Evolutionary conservation across 1,140 invertebrate species (phyloP), one percentile per base, ranked within the genome.

Genomic region (Mycetomoellerius zeteki): DNA sequence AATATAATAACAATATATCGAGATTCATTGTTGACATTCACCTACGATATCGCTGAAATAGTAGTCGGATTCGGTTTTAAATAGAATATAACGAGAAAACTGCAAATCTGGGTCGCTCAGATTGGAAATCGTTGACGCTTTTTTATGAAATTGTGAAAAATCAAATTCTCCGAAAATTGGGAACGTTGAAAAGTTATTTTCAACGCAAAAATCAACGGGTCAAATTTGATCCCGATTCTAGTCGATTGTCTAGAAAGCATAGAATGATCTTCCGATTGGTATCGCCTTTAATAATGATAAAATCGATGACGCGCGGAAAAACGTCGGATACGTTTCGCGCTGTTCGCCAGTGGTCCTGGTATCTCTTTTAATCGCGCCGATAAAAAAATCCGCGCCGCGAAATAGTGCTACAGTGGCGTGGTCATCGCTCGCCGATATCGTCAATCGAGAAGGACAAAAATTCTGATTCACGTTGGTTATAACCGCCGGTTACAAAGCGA

Each of bases 21-120:
- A 50, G 43, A 19, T 73, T 4, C 16, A 19, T 75, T 56, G 27
- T 75, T 73, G 54, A 60, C 37, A 50, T 21, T 62, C 27, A 33
- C 10, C 56, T 47, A 60, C 19, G 27, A 82, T 82, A 82, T 82
- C 33, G 67, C 7, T 52, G 60, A 72, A 60, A 82, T 60, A 50
- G 67, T 60, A 60, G 71, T 47, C 12, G 54, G 56, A 84, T 84
- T 60, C 37, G 43, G 37, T 84, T 73, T 84, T 84, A 75, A 84
- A 84, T 84, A 84, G 80, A 75, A 84, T 75, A 6, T 82, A 82
- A 84, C 69, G 67, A 75, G 69, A 75, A 73, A 84, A 84, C 80
- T 54, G 67, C 80, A 73, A 47, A 75, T 84, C 69, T 84, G 14
- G 80, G 69, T 73, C 69, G 37, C 37, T 33, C 69, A 60, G 54